Conservation (phyloP, 2,888 invertebrate species). For the Macaria liturata region DNA sequence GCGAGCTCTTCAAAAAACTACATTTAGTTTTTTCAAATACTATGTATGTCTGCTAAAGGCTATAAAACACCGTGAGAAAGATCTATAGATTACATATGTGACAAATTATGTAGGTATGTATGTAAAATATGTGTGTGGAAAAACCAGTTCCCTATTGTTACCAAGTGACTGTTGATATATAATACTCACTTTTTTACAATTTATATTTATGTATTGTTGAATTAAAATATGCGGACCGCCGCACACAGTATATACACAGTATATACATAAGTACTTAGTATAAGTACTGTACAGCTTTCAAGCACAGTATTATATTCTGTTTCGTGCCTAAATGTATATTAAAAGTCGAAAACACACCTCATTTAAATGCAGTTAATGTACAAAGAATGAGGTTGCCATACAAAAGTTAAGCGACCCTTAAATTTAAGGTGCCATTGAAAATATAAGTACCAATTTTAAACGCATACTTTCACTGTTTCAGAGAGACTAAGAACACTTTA, state of each 20-base stretch:
- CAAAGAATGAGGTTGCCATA: too few species aligned
- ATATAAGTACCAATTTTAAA: neutral
- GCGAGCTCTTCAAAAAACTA: conserved; percentile 1
- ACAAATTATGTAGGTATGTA: neutral
- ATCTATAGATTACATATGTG: neutral
- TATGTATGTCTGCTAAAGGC: conserved; percentile 5
- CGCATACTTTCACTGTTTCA: too few species aligned
- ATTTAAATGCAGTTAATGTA: too few species aligned
- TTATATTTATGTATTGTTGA: too few species aligned
- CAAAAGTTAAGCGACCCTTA: conserved; percentile 3
- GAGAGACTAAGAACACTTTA: conserved; percentile 6
- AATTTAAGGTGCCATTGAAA: conserved; percentile 22
- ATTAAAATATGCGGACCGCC: too few species aligned
- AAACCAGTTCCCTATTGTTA: conserved; percentile 1
- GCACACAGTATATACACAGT: too few species aligned
- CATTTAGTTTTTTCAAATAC: conserved; percentile 15
- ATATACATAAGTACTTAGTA: too few species aligned
- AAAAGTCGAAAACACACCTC: neutral
- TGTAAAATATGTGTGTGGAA: neutral
- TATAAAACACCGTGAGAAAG: conserved; percentile 11
- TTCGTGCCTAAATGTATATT: too few species aligned
- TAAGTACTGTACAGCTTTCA: too few species aligned
- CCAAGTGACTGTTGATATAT: neutral
- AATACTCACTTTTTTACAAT: too few species aligned
- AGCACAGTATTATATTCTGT: too few species aligned